These are phyloP conservation scores for Callyntrura guangdongensis DNA, from an alignment of 2,888 invertebrate genomes.

Conservation along the genomic window DNA sequence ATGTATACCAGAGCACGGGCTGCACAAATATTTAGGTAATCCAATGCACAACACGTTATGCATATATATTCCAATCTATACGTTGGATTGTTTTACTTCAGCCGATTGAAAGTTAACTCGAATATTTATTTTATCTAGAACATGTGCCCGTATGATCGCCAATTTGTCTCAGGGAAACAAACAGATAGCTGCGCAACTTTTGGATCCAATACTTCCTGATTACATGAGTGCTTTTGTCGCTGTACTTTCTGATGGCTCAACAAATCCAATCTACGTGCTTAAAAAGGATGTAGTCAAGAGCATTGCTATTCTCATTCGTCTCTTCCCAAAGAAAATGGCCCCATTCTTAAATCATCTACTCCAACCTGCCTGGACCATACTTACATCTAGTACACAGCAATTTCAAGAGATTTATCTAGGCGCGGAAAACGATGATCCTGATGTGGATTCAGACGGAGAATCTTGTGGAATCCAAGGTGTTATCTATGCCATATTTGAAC, in stretches of 20 bases:
- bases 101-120: neutral
- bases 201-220: slow-evolving; percentile 90
- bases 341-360: slow-evolving; percentile 89
- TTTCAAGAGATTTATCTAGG: slow-evolving; percentile 90
- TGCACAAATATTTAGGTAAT: slow-evolving; percentile 88
- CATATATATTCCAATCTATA: too few species aligned
- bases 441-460: slow-evolving; percentile 89
- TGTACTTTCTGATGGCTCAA: slow-evolving; percentile 87
- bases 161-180: slow-evolving; percentile 88
- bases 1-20: slow-evolving; percentile 89
- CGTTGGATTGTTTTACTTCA: too few species aligned
- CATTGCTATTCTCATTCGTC: slow-evolving; percentile 86
- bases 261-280: slow-evolving; percentile 85
- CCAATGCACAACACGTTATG: neutral
- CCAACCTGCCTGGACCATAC: slow-evolving; percentile 89
- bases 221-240: slow-evolving; percentile 89
- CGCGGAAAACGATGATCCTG: slow-evolving; percentile 87
- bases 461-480: slow-evolving; percentile 86
- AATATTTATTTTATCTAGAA: slow-evolving; percentile 85
- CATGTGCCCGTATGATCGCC: slow-evolving; percentile 88
- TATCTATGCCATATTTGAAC: slow-evolving; percentile 87
- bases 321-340: slow-evolving; percentile 89
- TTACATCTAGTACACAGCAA: slow-evolving; percentile 90
- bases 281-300: slow-evolving; percentile 83
- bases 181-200: slow-evolving; percentile 88